Percentiles rank a stretch among this genome's conserved stretches.
Evolutionary conservation across 2,113 vertebrate genomes (phyloP).

Genomic region (Todiramphus saurophagus): DNA sequence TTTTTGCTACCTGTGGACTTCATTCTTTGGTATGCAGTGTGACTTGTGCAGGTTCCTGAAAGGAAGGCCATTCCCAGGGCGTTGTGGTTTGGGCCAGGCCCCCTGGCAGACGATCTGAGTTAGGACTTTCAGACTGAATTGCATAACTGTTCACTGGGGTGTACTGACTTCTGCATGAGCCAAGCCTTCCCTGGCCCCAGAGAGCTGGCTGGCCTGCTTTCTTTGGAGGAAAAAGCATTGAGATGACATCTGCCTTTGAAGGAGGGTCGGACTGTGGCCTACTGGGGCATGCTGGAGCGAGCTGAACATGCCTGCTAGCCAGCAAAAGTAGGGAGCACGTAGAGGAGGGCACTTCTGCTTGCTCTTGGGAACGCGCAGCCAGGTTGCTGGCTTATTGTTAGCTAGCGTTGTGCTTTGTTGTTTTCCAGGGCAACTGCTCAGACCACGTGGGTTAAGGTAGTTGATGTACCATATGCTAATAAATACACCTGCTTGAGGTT

Average conservation of each 20-base stretch:
- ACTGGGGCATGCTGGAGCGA: fast-evolving
- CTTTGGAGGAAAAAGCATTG: not conserved
- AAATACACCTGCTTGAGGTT: fast-evolving
- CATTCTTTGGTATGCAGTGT: not conserved
- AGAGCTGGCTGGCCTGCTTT: fast-evolving
- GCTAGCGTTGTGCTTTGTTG: not conserved
- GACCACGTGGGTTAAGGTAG: not conserved
- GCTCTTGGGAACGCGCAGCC: not conserved
- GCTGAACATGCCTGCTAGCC: not conserved
- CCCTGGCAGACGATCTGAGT: not conserved
- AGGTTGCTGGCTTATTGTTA: not conserved
- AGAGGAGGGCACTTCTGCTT: not conserved
- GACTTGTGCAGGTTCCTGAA: not conserved
- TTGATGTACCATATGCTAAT: not conserved
- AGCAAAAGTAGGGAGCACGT: not conserved
- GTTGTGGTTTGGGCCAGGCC: not conserved
- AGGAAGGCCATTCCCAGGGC: not conserved
- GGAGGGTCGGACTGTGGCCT: fast-evolving
- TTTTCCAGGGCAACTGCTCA: not conserved
- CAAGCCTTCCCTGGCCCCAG: fast-evolving
- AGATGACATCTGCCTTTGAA: not conserved
- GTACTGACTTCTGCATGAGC: not conserved
- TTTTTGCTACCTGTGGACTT: not conserved
- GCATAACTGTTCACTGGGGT: fast-evolving
- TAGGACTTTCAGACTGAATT: not conserved